phyloP scores from a whole-genome alignment of 2,888 invertebrate species.

The Noctua janthe region DNA sequence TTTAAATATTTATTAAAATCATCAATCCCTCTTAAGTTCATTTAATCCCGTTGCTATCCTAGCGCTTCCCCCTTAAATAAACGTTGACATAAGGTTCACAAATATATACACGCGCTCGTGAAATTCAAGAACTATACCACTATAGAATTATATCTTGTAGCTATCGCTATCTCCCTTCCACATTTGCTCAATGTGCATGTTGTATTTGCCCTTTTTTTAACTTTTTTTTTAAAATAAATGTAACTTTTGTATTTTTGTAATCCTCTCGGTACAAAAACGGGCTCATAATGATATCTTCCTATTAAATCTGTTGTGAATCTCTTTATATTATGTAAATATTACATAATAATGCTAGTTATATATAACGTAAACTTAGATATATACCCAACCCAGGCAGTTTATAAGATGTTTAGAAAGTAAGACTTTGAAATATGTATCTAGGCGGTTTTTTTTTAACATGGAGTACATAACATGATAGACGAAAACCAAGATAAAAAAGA shows the following conservation, averaged over 20 bases:
- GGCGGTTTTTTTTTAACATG: neutral
- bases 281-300: conserved; percentile 48
- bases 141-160: conserved; percentile 6
- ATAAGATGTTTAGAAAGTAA: conserved; percentile 4
- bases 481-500: neutral
- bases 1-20: no score
- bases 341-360: neutral
- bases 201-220: neutral
- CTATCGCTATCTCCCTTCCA: conserved; percentile 8
- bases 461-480: conserved; percentile 22
- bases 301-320: conserved; percentile 54
- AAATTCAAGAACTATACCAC: neutral
- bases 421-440: neutral
- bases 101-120: neutral
- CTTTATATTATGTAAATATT: conserved; percentile 53
- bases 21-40: no score
- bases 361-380: conserved; percentile 18
- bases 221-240: neutral
- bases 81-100: neutral
- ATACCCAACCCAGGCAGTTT: conserved; percentile 14
- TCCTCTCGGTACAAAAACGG: conserved; percentile 6
- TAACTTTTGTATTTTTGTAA: neutral
- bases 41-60: no score
- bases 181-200: conserved; percentile 23
- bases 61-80: neutral